Conservation (phyloP, 2,888 invertebrate species). For the Plemyria rubiginata region DNA sequence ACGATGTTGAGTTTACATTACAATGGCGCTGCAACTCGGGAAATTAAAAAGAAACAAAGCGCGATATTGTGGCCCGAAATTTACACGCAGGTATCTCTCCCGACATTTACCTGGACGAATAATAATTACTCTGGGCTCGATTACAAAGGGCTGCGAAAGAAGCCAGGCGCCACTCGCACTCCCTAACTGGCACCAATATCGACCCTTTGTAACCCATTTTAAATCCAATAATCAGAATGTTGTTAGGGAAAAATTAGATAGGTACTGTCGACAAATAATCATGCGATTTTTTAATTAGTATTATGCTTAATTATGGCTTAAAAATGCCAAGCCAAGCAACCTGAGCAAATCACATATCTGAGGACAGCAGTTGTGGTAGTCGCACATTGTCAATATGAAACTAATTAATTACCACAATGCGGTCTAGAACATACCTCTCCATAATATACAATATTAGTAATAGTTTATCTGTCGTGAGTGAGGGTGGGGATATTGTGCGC, state of each 20-base stretch:
- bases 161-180: too few relatives aligned
- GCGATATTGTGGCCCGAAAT: slow-evolving; percentile 2
- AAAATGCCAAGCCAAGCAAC: too few relatives aligned
- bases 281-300: too few relatives aligned
- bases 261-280: too few relatives aligned
- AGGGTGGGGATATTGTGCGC: not conserved
- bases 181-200: too few relatives aligned
- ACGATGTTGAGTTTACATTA: slow-evolving; percentile 27
- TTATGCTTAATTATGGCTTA: too few relatives aligned
- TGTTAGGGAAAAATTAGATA: too few relatives aligned
- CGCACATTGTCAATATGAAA: not conserved
- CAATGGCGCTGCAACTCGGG: slow-evolving; percentile 26
- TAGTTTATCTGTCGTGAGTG: not conserved
- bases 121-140: not conserved
- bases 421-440: not conserved
- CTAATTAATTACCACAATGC: not conserved
- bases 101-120: slow-evolving; percentile 1
- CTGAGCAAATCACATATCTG: too few relatives aligned
- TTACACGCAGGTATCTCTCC: not conserved
- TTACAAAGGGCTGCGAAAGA: too few relatives aligned
- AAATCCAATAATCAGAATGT: too few relatives aligned
- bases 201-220: too few relatives aligned
- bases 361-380: not conserved
- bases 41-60: slow-evolving; percentile 27
- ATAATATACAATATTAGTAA: not conserved